Evolutionary conservation across 2,888 invertebrate genomes (phyloP), one percentile per base, ranked within the genome.

Genomic region (Lycocerus yunnanus): DNA sequence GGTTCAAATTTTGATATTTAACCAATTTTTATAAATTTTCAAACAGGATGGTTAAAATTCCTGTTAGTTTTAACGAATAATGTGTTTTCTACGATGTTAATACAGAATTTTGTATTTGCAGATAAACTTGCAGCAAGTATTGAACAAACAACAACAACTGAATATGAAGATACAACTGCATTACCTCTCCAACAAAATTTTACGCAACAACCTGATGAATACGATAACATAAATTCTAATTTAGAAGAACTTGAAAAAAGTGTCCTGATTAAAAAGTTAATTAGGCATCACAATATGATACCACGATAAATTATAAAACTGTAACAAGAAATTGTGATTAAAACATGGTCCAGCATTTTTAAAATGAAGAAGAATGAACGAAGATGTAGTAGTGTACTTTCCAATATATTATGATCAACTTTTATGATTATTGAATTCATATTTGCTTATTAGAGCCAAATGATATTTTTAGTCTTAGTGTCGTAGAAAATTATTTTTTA

Each of bases 181-280:
- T 20, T 67, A 11, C 13, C 73, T 14, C 9, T 67, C 5, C 70
- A 75, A 59, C 70, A 72, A 70, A 70, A 73, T 59, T 73, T 72
- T 8, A 75, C 75, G 10, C 69, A 67, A 67, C 66, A 60, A 21
- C 58, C 75, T 3, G 61, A 63, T 3, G 75, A 75, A 20, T 20
- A 65, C 5, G 21, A 66, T 3, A 68, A 68, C 14, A 59, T 63
- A 15, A 66, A 70, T 61, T 61, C 70, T 3, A 72, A 73, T 27
- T 68, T 66, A 15, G 63, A 70, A 18, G 60, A 66, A 11, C 59
- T 72, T n/a, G 43, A 67, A 27, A 72, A 61, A 43, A 69, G 70
- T 16, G 58, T 75, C 27, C 60, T 75, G 20, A 72, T 75, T 15
- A 72, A 73, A 59, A 72, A 72, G 24, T 20, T 75, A 16, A 70